Evolutionary conservation across 2,797 vertebrate genomes (phyloP).

Genomic region (Fundulus diaphanus): DNA sequence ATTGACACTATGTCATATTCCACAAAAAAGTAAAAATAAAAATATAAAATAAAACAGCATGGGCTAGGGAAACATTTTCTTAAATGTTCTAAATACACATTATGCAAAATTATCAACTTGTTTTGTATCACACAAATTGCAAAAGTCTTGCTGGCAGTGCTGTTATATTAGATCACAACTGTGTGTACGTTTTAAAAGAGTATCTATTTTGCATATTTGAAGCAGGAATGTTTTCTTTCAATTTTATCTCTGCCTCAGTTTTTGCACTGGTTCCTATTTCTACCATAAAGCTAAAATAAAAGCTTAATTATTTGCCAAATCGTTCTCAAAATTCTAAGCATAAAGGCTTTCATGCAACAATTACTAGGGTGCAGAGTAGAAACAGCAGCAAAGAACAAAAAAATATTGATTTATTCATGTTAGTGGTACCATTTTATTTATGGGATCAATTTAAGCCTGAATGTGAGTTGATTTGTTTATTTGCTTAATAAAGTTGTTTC

Average conservation of each 20-base stretch:
- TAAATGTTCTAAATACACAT: background rate
- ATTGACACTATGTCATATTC: background rate
- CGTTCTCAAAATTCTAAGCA: no score
- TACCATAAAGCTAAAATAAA: background rate
- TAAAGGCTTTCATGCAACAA: no score
- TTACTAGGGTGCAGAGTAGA: background rate
- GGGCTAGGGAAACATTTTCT: background rate
- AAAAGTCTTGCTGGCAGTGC: background rate
- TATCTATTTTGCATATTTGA: background rate
- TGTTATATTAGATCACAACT: background rate
- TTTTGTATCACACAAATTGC: background rate
- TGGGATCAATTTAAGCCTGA: background rate
- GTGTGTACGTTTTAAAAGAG: background rate
- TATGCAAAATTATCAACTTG: background rate
- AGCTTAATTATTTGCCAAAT: background rate
- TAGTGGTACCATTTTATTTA: background rate
- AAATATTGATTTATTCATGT: background rate
- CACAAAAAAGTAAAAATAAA: no score
- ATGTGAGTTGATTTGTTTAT: background rate
- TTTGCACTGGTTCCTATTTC: background rate
- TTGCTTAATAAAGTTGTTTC: background rate
- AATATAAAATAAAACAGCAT: no score
- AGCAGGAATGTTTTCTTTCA: background rate
- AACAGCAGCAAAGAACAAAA: background rate
- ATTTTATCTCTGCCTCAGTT: background rate